Percentiles rank a stretch among this genome's conserved stretches.
phyloP scores from a whole-genome alignment of 2,888 invertebrate species.

The Pristionchus arcanus region DNA sequence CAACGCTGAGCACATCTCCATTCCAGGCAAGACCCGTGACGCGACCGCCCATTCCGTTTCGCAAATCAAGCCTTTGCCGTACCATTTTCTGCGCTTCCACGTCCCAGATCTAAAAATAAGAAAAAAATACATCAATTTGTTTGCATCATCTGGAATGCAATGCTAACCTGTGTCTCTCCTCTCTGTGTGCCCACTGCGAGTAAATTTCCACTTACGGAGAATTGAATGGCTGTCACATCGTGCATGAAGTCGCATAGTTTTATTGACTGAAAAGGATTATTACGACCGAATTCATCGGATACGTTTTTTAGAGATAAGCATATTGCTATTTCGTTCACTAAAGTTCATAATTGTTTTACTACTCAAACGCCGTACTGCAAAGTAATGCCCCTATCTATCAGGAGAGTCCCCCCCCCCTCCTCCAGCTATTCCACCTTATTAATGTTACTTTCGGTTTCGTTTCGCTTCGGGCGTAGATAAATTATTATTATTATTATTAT shows the following conservation, averaged over 20 bases:
- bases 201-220: slow-evolving; percentile 96
- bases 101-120: slow-evolving; percentile 94
- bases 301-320: too few species aligned
- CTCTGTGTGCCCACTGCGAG: slow-evolving; percentile 93
- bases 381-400: too few species aligned
- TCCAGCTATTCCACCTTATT: too few species aligned
- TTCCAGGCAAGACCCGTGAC: slow-evolving; percentile 80
- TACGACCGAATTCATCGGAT: too few species aligned
- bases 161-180: slow-evolving; percentile 58
- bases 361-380: too few species aligned
- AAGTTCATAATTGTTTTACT: too few species aligned
- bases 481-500: too few species aligned
- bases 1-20: slow-evolving; percentile 54
- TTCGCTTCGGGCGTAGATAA: too few species aligned
- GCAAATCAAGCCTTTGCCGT: slow-evolving; percentile 55
- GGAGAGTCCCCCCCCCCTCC: too few species aligned
- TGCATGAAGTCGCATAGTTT: slow-evolving; percentile 91
- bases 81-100: slow-evolving; percentile 94
- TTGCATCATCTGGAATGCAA: neutral
- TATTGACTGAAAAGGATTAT: slow-evolving; percentile 84
- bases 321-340: too few species aligned
- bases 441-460: too few species aligned
- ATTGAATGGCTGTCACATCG: slow-evolving; percentile 97
- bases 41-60: slow-evolving; percentile 67
- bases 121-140: neutral